A percentile compares a stretch with the other conserved stretches of the same genome.
These are phyloP conservation scores for Tinea trinotella DNA, from an alignment of 2,888 invertebrate genomes.

Conservation along the genomic window DNA sequence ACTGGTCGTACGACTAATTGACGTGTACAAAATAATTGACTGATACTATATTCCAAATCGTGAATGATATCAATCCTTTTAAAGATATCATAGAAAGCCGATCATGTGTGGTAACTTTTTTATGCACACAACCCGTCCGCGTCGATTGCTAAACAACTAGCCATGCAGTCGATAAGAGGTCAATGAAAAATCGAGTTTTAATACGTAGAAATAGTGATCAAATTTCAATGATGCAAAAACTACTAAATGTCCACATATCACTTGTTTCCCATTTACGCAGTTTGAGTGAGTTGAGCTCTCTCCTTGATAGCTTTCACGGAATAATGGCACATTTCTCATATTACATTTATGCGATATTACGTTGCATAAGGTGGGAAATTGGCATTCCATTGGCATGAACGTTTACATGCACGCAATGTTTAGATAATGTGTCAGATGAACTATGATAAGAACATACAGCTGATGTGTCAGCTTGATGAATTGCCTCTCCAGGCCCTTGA, in stretches of 20 bases:
- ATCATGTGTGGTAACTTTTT: constrained; percentile 14
- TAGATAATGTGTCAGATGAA: neutral
- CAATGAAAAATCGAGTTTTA: neutral
- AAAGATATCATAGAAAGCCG: constrained; percentile 18
- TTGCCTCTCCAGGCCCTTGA: too few relatives aligned
- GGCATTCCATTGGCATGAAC: neutral
- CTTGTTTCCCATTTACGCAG: neutral
- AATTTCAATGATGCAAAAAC: neutral
- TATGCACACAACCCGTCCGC: constrained; percentile 7
- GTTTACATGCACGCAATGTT: neutral
- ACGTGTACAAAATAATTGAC: neutral
- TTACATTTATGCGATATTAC: neutral
- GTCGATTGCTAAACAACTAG: constrained; percentile 7
- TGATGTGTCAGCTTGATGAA: too few relatives aligned
- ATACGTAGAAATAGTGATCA: neutral
- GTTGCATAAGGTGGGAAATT: neutral
- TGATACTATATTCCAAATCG: neutral
- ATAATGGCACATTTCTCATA: constrained; percentile 7
- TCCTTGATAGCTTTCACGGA: neutral
- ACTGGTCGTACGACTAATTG: neutral
- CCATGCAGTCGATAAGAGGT: neutral
- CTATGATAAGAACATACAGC: too few relatives aligned
- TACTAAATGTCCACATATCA: neutral
- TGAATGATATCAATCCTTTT: constrained; percentile 7
- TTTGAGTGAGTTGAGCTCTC: neutral